phyloP scores from a whole-genome alignment of 2,797 vertebrate genomes.

The Mormyrus hasselquistii region DNA sequence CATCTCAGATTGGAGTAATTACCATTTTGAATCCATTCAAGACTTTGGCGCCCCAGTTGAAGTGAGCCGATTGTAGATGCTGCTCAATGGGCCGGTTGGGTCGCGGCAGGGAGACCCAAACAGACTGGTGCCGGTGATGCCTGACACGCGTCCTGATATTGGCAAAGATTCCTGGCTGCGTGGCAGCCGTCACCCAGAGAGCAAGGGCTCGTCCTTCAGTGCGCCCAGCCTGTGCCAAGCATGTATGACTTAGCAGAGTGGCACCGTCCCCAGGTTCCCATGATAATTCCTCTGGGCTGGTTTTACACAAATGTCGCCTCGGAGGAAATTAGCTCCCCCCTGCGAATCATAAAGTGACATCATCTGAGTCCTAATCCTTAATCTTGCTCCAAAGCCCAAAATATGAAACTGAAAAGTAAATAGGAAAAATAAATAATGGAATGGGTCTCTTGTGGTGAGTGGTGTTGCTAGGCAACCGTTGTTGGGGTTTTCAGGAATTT shows the following conservation, averaged over 20 bases:
- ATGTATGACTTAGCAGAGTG: not conserved
- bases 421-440: conserved; percentile 44
- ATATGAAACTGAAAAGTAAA: conserved; percentile 44
- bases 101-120: conserved; percentile 29
- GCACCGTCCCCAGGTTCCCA: too few relatives aligned
- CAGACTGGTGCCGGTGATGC: not conserved
- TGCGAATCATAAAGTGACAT: not conserved
- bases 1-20: conserved; percentile 56
- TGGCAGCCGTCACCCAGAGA: not conserved
- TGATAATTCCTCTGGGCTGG: not conserved
- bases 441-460: conserved; percentile 55
- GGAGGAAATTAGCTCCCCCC: not conserved
- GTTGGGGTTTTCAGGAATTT: conserved; percentile 51
- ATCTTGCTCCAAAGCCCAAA: conserved; percentile 29
- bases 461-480: conserved; percentile 66
- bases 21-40: conserved; percentile 60
- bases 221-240: not conserved
- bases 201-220: not conserved
- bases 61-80: conserved; percentile 51
- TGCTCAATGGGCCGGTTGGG: conserved; percentile 47
- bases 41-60: conserved; percentile 49
- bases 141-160: not conserved
- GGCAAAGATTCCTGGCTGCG: not conserved
- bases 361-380: not conserved
- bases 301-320: not conserved